Percentiles rank a stretch among this genome's conserved stretches.
phyloP scores from a whole-genome alignment of 2,888 invertebrate genomes.

The Meiosimyza platycephala region DNA sequence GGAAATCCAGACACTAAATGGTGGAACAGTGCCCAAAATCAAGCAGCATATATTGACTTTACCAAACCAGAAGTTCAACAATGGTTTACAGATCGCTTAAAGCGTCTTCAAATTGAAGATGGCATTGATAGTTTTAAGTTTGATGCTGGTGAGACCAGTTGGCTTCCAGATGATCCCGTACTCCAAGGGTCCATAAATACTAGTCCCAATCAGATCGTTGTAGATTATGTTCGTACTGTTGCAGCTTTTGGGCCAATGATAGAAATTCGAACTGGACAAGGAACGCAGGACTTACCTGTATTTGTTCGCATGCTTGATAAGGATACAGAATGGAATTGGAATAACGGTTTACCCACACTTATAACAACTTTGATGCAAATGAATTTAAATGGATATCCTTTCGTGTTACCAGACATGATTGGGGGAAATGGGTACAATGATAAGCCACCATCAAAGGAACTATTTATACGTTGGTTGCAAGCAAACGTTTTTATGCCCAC shows the following conservation, averaged over 20 bases:
- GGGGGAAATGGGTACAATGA: slow-evolving; percentile 74
- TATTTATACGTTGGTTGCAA: slow-evolving; percentile 78
- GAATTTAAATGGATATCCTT: slow-evolving; percentile 70
- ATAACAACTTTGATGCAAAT: slow-evolving; percentile 71
- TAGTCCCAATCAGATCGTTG: slow-evolving; percentile 66
- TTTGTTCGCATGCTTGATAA: slow-evolving; percentile 82
- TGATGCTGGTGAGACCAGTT: slow-evolving; percentile 80
- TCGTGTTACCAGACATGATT: slow-evolving; percentile 82
- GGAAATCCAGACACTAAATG: slow-evolving; percentile 67
- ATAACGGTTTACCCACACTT: slow-evolving; percentile 76
- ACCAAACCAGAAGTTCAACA: slow-evolving; percentile 73
- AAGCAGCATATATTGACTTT: slow-evolving; percentile 75
- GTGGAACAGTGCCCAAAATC: slow-evolving; percentile 67
- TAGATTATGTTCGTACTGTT: slow-evolving; percentile 69
- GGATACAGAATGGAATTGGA: slow-evolving; percentile 74
- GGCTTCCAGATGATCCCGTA: slow-evolving; percentile 71
- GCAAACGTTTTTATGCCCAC: slow-evolving; percentile 71
- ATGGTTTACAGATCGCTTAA: slow-evolving; percentile 70
- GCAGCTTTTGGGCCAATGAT: slow-evolving; percentile 71
- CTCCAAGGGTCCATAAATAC: slow-evolving; percentile 70
- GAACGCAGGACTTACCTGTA: slow-evolving; percentile 74
- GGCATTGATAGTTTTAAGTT: slow-evolving; percentile 82
- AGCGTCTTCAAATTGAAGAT: slow-evolving; percentile 70
- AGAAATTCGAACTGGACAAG: slow-evolving; percentile 76
- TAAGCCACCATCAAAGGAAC: slow-evolving; percentile 70